Conservation (phyloP, 2,113 vertebrate species). For the Spilogale gracilis region DNA sequence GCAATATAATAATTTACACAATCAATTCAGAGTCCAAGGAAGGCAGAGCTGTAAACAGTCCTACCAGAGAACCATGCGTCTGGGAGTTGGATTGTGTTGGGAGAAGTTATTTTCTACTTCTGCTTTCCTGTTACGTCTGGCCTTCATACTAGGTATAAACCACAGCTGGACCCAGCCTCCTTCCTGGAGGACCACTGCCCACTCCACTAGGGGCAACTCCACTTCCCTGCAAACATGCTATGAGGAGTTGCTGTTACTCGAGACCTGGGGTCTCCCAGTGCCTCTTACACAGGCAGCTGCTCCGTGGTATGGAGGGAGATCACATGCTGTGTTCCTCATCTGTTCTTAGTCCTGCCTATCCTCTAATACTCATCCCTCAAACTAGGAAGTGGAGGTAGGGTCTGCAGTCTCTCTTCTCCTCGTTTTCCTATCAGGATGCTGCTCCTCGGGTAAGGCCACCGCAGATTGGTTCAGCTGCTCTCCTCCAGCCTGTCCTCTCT, state of each 20-base stretch:
- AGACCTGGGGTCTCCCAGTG: background rate
- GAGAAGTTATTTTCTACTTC: conserved; percentile 15
- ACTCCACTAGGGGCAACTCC: background rate
- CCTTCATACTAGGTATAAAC: background rate
- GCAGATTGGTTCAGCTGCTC: background rate
- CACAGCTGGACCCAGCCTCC: background rate
- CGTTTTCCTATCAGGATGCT: background rate
- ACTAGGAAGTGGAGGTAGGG: no score
- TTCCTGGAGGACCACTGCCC: background rate
- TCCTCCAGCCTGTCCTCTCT: rapidly evolving
- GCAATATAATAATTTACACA: background rate
- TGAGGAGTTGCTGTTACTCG: background rate
- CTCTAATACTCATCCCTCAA: background rate
- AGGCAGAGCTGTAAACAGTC: background rate
- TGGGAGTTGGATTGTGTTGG: background rate
- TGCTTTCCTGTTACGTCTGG: background rate
- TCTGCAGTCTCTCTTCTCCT: background rate
- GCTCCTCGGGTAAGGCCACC: background rate
- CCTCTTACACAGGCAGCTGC: background rate
- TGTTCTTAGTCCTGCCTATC: background rate
- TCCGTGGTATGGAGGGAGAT: background rate
- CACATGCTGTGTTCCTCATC: background rate
- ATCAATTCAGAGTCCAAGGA: background rate
- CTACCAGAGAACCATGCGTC: background rate
- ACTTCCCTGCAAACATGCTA: background rate